Conservation (phyloP, 2,113 vertebrate genomes). For the Cebus imitator region DNA sequence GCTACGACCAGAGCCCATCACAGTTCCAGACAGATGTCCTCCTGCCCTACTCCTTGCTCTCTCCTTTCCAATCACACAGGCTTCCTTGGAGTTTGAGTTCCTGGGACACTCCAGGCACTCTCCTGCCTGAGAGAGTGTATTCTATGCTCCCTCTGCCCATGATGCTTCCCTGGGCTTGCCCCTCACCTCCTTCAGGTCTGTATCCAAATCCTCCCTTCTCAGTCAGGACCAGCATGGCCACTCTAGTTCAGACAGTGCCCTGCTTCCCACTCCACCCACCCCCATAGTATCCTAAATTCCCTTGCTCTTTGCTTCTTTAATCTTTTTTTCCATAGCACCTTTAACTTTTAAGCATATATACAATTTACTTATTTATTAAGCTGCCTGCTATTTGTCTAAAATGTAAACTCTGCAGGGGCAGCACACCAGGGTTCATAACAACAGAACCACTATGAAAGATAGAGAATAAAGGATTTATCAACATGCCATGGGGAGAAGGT, state of each 20-base stretch:
- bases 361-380: neutral
- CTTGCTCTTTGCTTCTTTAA: neutral
- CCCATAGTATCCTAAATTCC: neutral
- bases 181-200: neutral
- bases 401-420: neutral
- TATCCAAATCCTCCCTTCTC: neutral
- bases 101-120: neutral
- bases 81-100: neutral
- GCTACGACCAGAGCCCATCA: neutral
- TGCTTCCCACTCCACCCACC: neutral
- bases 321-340: neutral
- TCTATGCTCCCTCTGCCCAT: neutral
- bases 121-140: neutral
- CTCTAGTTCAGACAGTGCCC: neutral
- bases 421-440: neutral
- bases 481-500: neutral
- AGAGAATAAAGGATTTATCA: neutral
- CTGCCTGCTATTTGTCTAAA: neutral
- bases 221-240: neutral
- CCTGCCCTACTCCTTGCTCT: neutral
- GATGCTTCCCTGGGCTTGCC: neutral
- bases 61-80: neutral
- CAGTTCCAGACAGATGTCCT: neutral
- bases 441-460: neutral
- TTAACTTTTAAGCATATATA: neutral